Base-by-base conservation (phyloP, 2,113 vertebrate genomes). In the Anguilla rostrata region DNA sequence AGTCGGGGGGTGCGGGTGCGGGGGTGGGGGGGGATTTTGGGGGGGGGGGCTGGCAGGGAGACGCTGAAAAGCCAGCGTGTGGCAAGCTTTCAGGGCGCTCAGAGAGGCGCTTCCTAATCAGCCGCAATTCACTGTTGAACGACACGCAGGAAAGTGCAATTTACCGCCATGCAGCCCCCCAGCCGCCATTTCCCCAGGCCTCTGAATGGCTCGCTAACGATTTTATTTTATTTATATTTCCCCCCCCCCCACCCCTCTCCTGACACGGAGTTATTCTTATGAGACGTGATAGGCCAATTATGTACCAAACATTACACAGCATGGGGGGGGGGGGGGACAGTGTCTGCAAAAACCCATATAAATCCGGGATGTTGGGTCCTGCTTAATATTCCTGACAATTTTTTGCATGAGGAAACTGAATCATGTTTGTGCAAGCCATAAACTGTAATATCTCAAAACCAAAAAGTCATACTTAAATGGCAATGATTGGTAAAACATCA, bases 121-220 rank as follows among this genome's bases (percentile, higher is more conserved):
- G 80, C 11, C 11, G 26, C 81, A 82, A 49, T 82, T 53, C 81
- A 82, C 80, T 81, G 81, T 82, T n/a, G 81, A 34, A 29, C 81
- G 34, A 82, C 81, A 82, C 46, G 5, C 34, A 46, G 20, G 46
- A 82, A 29, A 53, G 81, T 49, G 12, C 43, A 29, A 29, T 49
- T 82, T 53, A 14, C 78, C 6, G 39, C 20, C 41, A 80, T 80
- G 34, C 26, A 79, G 12, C 20, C 39, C 15, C 7, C 40, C 78
- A 53, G 49, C 12, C 49, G 12, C 11, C 49, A 53, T 53, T 39
- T 22, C 15, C 3, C 3, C 39, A 22, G 78, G 12, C 14, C 41
- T 41, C 12, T 39, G 78, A 80, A 80, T 80, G 39, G 14, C 78
- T 41, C 78, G 16, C 78, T 80, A 40, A 80, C 18, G 78, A 80